phyloP scores from a whole-genome alignment of 1,140 invertebrate genomes.

The Drosophila nikananu region DNA sequence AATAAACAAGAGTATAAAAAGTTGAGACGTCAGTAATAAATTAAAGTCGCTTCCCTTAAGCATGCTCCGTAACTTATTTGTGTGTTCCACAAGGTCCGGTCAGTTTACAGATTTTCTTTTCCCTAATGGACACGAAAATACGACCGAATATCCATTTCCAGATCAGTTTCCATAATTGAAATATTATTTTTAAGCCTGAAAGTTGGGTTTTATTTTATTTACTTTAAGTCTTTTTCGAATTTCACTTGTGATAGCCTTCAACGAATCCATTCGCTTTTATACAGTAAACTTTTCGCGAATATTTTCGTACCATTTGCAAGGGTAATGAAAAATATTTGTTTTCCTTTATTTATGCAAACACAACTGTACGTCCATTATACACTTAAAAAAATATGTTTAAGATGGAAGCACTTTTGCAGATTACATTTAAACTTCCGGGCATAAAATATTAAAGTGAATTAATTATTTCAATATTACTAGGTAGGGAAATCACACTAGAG shows the following conservation, averaged over 20 bases:
- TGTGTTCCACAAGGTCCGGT: not conserved
- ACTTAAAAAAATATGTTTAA: not conserved
- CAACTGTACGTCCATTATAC: conserved; percentile 6
- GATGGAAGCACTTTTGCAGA: not conserved
- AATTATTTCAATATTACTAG: not conserved
- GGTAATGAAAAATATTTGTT: conserved; percentile 23
- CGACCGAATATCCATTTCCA: not conserved
- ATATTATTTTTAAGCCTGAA: not conserved
- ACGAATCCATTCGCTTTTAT: conserved; percentile 3
- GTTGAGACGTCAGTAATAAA: conserved; percentile 18
- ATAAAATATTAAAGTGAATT: not conserved
- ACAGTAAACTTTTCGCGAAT: conserved; percentile 8
- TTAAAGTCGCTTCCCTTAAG: conserved; percentile 13
- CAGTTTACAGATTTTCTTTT: not conserved
- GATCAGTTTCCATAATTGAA: conserved; percentile 6
- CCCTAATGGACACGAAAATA: not conserved
- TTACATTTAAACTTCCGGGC: no score
- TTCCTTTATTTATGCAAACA: conserved; percentile 19
- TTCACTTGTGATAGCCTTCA: conserved; percentile 11
- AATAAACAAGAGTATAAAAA: conserved; percentile 23
- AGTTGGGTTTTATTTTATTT: conserved; percentile 1
- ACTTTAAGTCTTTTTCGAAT: not conserved
- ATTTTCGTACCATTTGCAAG: conserved; percentile 20
- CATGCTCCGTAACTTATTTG: conserved; percentile 8
- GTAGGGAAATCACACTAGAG: no score